These are phyloP conservation scores for Ceyx melanurus DNA, from an alignment of 2,113 vertebrate species.

Conservation along the genomic window DNA sequence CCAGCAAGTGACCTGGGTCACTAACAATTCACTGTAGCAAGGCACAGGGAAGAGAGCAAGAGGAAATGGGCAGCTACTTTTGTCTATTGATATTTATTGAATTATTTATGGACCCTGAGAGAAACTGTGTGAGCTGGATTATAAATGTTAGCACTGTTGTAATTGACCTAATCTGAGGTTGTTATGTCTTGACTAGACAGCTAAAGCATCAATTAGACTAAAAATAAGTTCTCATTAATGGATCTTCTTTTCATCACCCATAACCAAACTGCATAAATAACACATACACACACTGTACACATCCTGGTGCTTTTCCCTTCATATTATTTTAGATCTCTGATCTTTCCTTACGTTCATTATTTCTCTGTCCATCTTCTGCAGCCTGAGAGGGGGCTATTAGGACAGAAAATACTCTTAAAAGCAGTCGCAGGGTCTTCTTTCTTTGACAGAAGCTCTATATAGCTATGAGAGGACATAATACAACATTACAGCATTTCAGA, in stretches of 20 bases:
- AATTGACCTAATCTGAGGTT: not conserved
- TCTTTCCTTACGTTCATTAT: not conserved
- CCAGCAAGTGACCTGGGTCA: not conserved
- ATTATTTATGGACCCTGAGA: not conserved
- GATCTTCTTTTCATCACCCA: not conserved
- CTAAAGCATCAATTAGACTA: not conserved
- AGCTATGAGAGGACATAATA: not conserved
- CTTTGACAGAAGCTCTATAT: not conserved
- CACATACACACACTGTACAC: not conserved
- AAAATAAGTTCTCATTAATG: not conserved
- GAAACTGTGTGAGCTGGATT: not conserved
- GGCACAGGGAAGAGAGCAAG: not conserved
- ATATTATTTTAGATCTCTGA: not conserved
- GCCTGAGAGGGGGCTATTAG: not conserved
- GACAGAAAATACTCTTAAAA: not conserved
- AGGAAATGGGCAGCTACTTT: not conserved
- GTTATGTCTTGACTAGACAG: not conserved
- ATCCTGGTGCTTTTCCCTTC: not conserved
- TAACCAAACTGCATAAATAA: not conserved
- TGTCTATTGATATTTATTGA: not conserved
- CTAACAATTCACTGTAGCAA: not conserved
- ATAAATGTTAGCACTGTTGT: not conserved
- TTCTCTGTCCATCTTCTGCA: not conserved
- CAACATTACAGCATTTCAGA: not conserved
- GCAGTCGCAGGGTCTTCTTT: not conserved